Percentiles rank a stretch among this genome's conserved stretches.
These are phyloP conservation scores for Eulithis prunata DNA, from an alignment of 2,888 invertebrate species.

Conservation along the genomic window DNA sequence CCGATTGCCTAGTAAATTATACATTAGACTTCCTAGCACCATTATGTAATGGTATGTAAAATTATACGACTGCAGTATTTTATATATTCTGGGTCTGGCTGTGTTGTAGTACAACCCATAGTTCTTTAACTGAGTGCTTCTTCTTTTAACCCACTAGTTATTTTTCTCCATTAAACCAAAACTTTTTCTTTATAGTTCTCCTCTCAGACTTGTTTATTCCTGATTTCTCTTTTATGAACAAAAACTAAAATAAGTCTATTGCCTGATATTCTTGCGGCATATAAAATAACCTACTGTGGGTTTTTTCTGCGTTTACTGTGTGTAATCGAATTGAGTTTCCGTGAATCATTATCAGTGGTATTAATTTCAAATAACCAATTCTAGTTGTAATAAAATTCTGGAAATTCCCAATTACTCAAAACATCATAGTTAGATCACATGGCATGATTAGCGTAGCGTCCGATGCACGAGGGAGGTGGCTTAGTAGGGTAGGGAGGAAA, in stretches of 20 bases:
- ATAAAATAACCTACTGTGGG: no score
- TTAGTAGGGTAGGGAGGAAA: conserved; percentile 18
- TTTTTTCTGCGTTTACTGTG: no score
- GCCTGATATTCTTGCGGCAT: no score
- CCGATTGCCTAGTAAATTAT: conserved; percentile 50
- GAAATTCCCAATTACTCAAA: conserved; percentile 61
- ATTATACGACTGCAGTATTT: conserved; percentile 25
- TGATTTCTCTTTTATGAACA: no score
- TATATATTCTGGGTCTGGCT: neutral
- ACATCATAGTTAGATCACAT: conserved; percentile 63
- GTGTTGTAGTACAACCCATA: neutral
- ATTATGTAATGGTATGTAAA: conserved; percentile 36
- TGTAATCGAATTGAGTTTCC: conserved; percentile 27
- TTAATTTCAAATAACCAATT: conserved; percentile 39
- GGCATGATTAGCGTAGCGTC: conserved; percentile 63
- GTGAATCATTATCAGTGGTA: conserved; percentile 35
- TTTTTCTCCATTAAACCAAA: no score
- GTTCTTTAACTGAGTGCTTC: no score
- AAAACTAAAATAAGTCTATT: no score
- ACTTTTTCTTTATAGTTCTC: no score
- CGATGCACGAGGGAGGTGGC: conserved; percentile 56
- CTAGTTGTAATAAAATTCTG: conserved; percentile 44
- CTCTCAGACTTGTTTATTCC: no score
- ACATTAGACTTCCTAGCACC: conserved; percentile 39
- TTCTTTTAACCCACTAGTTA: no score